Conservation (phyloP, 2,797 vertebrate genomes). For the Thripadectes ignobilis region DNA sequence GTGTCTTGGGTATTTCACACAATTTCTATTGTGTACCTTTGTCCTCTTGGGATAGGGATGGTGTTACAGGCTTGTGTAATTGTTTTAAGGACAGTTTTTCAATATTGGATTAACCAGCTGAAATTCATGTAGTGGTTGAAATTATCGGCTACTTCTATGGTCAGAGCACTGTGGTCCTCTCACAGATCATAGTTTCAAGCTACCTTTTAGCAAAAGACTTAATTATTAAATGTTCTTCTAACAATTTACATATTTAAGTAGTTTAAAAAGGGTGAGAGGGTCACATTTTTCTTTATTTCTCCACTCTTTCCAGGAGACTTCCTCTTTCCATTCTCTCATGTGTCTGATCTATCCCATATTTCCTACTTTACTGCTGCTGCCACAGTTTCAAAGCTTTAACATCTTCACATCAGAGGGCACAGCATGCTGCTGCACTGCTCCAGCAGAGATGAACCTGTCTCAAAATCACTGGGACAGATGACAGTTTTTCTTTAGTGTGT, state of each 20-base stretch:
- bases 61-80: not conserved
- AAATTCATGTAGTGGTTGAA: not conserved
- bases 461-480: not conserved
- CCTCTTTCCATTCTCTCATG: not conserved
- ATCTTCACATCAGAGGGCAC: not conserved
- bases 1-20: not conserved
- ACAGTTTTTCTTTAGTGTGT: not conserved
- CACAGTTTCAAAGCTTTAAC: not conserved
- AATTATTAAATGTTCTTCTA: not conserved
- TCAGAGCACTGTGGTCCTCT: not conserved
- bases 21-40: not conserved
- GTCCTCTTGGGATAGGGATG: not conserved
- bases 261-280: not conserved
- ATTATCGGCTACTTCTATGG: not conserved
- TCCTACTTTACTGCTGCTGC: not conserved
- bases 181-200: not conserved
- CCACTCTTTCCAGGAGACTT: not conserved
- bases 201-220: not conserved
- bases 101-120: not conserved
- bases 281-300: not conserved
- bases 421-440: not conserved
- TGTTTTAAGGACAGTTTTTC: not conserved
- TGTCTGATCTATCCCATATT: not conserved
- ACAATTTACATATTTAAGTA: not conserved
- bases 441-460: not conserved